Evolutionary conservation across 1,140 invertebrate species (phyloP).

Genomic region (Heliconius hermathena): DNA sequence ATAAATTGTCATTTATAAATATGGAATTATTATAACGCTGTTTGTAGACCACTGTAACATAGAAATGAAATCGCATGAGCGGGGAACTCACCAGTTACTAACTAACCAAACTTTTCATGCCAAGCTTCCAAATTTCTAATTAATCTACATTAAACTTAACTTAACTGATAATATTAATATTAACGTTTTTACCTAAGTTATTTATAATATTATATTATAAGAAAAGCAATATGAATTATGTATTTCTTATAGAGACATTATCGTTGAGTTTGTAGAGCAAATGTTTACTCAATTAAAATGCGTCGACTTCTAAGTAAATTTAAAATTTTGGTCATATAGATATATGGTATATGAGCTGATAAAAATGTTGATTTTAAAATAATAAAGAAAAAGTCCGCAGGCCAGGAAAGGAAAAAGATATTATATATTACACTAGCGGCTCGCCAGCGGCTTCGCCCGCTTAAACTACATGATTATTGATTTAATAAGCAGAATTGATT

Average conservation of each 20-base stretch:
- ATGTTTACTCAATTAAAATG: background rate
- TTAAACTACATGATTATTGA: too few relatives aligned
- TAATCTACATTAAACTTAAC: background rate
- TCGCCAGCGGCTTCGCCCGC: too few relatives aligned
- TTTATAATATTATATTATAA: background rate
- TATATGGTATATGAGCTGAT: background rate
- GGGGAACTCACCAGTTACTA: background rate
- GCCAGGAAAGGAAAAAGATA: too few relatives aligned
- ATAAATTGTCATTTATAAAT: background rate
- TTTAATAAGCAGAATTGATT: too few relatives aligned
- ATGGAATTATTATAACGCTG: background rate
- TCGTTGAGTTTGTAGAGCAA: background rate
- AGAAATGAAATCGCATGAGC: background rate
- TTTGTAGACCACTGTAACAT: background rate
- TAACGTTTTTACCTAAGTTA: background rate
- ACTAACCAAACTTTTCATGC: slow-evolving; percentile 1
- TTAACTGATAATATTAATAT: background rate
- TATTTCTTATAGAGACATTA: background rate
- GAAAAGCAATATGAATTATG: background rate
- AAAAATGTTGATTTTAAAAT: background rate
- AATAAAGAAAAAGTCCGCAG: background rate
- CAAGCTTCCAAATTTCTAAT: background rate
- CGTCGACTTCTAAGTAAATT: background rate
- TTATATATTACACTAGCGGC: too few relatives aligned
- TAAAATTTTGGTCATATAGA: background rate